These are phyloP conservation scores for Pelecanoides urinatrix DNA, from an alignment of 2,113 vertebrate species.

Conservation along the genomic window DNA sequence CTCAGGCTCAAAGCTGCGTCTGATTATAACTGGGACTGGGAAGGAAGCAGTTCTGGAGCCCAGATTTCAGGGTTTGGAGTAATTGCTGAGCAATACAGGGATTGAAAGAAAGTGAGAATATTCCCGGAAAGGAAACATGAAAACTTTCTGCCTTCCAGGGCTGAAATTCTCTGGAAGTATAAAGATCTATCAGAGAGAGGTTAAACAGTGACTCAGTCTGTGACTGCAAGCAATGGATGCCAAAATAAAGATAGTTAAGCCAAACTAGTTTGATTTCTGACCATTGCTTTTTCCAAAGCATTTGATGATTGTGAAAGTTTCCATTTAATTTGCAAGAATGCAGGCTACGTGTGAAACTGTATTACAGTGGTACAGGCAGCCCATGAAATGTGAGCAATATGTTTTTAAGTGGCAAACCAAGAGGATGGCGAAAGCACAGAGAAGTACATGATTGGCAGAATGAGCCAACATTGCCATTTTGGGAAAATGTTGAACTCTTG, in stretches of 20 bases:
- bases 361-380: neutral
- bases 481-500: neutral
- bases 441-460: neutral
- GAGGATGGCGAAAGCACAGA: neutral
- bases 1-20: rapidly evolving
- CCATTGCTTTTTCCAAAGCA: neutral
- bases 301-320: neutral
- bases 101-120: neutral
- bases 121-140: neutral
- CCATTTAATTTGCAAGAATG: neutral
- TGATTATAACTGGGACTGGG: neutral
- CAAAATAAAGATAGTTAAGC: neutral
- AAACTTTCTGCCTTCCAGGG: neutral
- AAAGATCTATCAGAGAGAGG: neutral
- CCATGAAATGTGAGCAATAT: neutral
- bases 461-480: neutral
- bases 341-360: neutral
- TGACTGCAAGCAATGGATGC: neutral
- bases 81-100: neutral
- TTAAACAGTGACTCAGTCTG: neutral
- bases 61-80: neutral
- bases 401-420: neutral
- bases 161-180: neutral
- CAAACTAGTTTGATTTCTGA: neutral
- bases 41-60: neutral